Conservation (phyloP, 2,113 vertebrate species). For the Laticauda laticaudata region DNA sequence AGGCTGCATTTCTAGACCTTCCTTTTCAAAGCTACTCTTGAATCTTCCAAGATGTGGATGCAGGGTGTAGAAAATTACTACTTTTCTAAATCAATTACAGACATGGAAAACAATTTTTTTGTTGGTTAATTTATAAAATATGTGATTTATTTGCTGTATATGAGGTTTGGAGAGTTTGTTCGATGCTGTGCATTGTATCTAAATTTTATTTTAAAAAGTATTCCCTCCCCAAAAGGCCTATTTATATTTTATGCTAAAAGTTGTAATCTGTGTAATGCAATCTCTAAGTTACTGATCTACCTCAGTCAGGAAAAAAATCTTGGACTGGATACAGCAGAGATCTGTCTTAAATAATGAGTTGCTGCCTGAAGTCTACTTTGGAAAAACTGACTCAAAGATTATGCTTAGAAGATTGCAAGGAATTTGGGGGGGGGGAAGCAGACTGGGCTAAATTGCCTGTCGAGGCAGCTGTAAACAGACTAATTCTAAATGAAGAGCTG, state of each 20-base stretch:
- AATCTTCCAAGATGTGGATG: not conserved
- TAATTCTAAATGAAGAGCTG: not conserved
- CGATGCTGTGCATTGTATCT: not conserved
- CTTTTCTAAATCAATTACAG: not conserved
- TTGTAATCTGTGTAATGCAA: not conserved
- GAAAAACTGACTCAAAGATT: not conserved
- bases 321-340: not conserved
- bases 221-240: not conserved
- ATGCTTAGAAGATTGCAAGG: not conserved
- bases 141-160: not conserved
- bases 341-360: not conserved
- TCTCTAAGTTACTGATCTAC: not conserved
- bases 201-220: not conserved
- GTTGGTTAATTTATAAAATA: not conserved
- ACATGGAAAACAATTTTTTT: not conserved
- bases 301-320: not conserved
- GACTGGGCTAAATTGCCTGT: not conserved
- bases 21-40: slow-evolving; percentile 14
- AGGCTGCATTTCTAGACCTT: not conserved
- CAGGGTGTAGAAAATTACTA: not conserved
- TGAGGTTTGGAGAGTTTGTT: not conserved
- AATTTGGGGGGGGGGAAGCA: not conserved
- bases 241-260: not conserved
- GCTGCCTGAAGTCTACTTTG: not conserved
- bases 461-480: not conserved